A percentile compares a stretch with the other conserved stretches of the same genome.
These are phyloP conservation scores for Antechinus flavipes DNA, from an alignment of 2,113 vertebrate species.

Conservation along the genomic window DNA sequence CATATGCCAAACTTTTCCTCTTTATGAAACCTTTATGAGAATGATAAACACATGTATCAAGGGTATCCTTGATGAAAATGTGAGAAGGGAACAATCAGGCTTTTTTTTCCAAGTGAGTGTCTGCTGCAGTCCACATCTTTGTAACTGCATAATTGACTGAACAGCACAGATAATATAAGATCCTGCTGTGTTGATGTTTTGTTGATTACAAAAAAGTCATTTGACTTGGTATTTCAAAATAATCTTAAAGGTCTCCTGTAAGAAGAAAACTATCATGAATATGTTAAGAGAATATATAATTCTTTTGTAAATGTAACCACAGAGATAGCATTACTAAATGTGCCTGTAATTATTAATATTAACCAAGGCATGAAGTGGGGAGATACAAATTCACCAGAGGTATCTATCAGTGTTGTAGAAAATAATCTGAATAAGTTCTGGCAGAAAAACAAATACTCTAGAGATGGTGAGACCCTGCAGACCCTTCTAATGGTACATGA, in stretches of 20 bases:
- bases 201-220: neutral
- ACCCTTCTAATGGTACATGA: neutral
- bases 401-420: neutral
- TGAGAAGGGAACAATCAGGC: neutral
- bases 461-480: neutral
- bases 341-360: neutral
- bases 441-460: neutral
- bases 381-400: neutral
- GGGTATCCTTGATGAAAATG: neutral
- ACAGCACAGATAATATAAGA: neutral
- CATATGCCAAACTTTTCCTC: neutral
- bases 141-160: neutral
- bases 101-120: neutral
- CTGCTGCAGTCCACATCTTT: neutral
- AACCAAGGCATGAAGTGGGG: neutral
- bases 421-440: neutral
- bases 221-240: neutral
- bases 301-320: neutral
- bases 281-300: neutral
- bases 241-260: neutral
- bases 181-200: neutral
- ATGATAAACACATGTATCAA: neutral
- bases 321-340: neutral
- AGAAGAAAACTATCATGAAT: neutral
- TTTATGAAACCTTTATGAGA: constrained; percentile 7